phyloP scores from a whole-genome alignment of 2,797 vertebrate genomes.

The Sebastes hopkinsi region DNA sequence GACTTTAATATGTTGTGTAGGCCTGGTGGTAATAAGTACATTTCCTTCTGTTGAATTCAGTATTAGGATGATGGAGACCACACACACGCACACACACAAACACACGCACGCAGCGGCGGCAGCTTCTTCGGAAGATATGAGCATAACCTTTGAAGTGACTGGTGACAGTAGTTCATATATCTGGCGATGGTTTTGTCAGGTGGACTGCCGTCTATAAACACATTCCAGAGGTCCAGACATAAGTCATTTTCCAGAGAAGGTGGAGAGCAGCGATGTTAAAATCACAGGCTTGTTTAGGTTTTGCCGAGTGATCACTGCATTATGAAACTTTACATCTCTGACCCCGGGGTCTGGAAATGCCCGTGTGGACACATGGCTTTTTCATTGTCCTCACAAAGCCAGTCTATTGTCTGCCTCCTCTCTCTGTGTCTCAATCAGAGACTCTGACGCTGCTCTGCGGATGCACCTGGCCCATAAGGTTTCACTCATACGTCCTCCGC shows the following conservation, averaged over 20 bases:
- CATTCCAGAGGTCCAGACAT: slow-evolving; percentile 69
- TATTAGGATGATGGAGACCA: slow-evolving; percentile 57
- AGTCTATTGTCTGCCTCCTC: slow-evolving; percentile 63
- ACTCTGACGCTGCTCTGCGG: slow-evolving; percentile 60
- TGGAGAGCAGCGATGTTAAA: slow-evolving; percentile 54
- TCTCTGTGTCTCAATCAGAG: slow-evolving; percentile 64
- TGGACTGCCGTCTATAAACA: slow-evolving; percentile 71
- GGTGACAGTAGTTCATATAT: slow-evolving; percentile 75
- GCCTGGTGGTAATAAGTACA: slow-evolving; percentile 38
- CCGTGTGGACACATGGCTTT: slow-evolving; percentile 68
- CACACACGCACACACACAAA: slow-evolving; percentile 6
- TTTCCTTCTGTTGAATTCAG: slow-evolving; percentile 55
- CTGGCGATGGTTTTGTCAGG: slow-evolving; percentile 74
- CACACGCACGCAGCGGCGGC: slow-evolving; percentile 56
- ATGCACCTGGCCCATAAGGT: slow-evolving; percentile 78
- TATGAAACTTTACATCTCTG: slow-evolving; percentile 77
- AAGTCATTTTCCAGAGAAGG: slow-evolving; percentile 70
- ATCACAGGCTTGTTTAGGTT: slow-evolving; percentile 68
- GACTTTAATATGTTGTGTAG: slow-evolving; percentile 24
- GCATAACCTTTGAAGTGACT: slow-evolving; percentile 68
- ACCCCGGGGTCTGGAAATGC: slow-evolving; percentile 68
- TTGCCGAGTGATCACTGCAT: slow-evolving; percentile 58
- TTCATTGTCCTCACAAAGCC: slow-evolving; percentile 69
- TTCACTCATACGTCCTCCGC: slow-evolving; percentile 65
- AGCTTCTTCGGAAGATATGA: slow-evolving; percentile 69